Conservation (phyloP, 1,140 invertebrate species). For the Diachasmimorpha longicaudata region DNA sequence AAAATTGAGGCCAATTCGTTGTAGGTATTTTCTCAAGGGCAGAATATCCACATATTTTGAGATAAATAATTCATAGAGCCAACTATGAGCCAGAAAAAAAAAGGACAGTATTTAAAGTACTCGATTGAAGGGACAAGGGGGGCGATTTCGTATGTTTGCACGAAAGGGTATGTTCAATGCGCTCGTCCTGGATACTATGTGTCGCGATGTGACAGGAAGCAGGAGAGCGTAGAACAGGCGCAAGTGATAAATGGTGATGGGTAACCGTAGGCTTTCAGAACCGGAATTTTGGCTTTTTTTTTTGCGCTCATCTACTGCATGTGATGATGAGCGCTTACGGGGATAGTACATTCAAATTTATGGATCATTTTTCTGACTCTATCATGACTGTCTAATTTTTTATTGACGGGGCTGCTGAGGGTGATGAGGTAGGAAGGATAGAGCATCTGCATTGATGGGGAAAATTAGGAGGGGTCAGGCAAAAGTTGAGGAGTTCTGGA, state of each 20-base stretch:
- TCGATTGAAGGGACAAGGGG: neutral
- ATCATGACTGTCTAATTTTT: neutral
- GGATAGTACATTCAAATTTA: neutral
- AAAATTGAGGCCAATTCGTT: conserved; percentile 41
- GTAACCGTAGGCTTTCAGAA: conserved; percentile 24
- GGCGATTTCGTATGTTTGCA: neutral
- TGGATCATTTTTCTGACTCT: neutral
- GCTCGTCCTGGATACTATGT: conserved; percentile 25
- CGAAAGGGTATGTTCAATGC: neutral
- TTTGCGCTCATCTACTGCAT: neutral
- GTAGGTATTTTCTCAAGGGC: conserved; percentile 27
- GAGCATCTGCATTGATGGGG: neutral
- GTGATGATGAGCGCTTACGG: neutral
- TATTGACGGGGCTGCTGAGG: neutral
- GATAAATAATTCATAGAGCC: conserved; percentile 50
- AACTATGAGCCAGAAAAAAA: neutral
- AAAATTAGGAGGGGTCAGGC: neutral
- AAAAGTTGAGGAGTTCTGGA: too few species aligned
- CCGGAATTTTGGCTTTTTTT: conserved; percentile 34
- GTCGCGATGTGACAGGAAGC: conserved; percentile 44
- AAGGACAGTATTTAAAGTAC: neutral
- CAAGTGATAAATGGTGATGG: conserved; percentile 43
- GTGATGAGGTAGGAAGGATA: neutral
- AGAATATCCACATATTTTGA: conserved; percentile 12
- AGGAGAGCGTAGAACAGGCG: conserved; percentile 42